Evolutionary conservation across 2,888 invertebrate species (phyloP).

Genomic region (Sarcophaga caerulescens): DNA sequence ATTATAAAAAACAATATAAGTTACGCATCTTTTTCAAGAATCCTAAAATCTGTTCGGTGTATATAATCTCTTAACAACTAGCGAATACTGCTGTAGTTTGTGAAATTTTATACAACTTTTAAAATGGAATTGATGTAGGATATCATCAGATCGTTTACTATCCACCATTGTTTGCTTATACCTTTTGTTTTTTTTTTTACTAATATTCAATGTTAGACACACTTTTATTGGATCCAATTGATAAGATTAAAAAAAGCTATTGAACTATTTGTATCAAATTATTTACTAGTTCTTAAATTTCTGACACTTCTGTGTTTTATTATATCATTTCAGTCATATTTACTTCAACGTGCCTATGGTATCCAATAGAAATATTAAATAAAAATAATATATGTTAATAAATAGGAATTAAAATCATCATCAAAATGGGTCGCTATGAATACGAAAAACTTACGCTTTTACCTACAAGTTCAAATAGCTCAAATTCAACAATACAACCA

Average conservation of each 20-base stretch:
- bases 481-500: constrained; percentile 25
- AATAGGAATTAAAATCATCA: not conserved
- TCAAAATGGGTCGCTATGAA: constrained; percentile 52
- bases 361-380: not conserved
- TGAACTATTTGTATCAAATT: not conserved
- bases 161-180: no score
- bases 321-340: not conserved
- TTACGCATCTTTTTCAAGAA: no score
- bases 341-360: not conserved
- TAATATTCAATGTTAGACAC: no score
- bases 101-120: no score
- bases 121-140: no score
- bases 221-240: not conserved
- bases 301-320: not conserved
- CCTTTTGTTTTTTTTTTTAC: no score
- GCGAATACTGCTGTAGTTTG: no score
- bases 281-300: not conserved
- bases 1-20: no score
- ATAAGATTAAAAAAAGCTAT: not conserved
- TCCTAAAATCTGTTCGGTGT: no score
- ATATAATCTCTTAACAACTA: no score
- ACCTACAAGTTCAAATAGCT: constrained; percentile 40
- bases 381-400: not conserved
- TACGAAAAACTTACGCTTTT: constrained; percentile 53
- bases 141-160: no score